phyloP scores from a whole-genome alignment of 2,888 invertebrate species.

The Amaurobius ferox region DNA sequence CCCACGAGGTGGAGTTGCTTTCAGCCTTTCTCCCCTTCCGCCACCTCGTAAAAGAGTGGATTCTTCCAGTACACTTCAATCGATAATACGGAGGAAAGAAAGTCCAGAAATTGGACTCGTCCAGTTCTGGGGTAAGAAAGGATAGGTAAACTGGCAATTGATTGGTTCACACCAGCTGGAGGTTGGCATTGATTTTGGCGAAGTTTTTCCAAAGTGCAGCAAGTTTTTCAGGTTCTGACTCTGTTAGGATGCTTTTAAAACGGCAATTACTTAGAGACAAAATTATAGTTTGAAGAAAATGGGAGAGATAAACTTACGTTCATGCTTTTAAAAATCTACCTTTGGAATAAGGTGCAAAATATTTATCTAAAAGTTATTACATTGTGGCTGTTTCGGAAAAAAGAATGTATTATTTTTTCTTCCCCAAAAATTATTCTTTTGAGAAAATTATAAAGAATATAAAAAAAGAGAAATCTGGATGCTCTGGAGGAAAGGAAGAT shows the following conservation, averaged over 20 bases:
- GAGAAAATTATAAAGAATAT: no score
- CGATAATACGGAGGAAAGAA: slow-evolving; percentile 35
- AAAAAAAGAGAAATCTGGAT: no score
- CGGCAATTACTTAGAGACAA: neutral
- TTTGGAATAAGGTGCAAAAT: no score
- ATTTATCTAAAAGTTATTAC: no score
- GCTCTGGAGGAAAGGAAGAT: no score
- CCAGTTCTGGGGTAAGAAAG: slow-evolving; percentile 34
- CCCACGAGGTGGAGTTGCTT: slow-evolving; percentile 43
- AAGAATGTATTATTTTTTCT: no score
- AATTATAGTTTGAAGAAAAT: no score
- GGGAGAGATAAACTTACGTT: no score
- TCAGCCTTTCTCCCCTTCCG: neutral
- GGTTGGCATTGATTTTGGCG: slow-evolving; percentile 61
- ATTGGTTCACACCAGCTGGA: slow-evolving; percentile 68
- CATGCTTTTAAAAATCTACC: no score
- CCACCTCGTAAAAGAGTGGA: slow-evolving; percentile 20
- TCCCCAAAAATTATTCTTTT: no score
- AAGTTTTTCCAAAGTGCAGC: slow-evolving; percentile 29
- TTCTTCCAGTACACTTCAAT: slow-evolving; percentile 23
- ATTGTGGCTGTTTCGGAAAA: no score
- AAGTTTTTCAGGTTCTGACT: neutral
- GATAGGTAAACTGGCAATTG: slow-evolving; percentile 40
- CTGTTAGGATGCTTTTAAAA: neutral
- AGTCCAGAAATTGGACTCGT: slow-evolving; percentile 31